Conservation (phyloP, 2,888 invertebrate species). For the Steinernema scapterisci region DNA sequence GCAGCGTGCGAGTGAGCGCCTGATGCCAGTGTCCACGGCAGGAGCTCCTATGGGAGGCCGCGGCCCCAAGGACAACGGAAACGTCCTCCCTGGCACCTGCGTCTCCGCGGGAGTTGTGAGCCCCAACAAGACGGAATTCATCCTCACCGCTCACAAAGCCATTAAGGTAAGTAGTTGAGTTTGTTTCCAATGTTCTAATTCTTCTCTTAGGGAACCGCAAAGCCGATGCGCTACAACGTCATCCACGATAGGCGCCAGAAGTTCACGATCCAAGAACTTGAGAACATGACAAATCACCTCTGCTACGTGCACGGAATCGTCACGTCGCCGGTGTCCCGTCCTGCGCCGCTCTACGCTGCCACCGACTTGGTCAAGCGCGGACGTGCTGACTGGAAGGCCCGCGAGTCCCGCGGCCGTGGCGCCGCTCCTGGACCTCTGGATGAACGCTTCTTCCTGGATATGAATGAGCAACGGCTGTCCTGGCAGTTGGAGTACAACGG, state of each 20-base stretch:
- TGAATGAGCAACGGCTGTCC: too few species aligned
- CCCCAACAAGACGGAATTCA: slow-evolving; percentile 46
- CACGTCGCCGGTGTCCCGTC: slow-evolving; percentile 42
- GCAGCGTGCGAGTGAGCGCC: slow-evolving; percentile 35
- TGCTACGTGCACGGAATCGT: slow-evolving; percentile 49
- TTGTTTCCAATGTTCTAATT: neutral
- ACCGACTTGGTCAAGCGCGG: slow-evolving; percentile 49
- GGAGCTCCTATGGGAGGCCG: too few species aligned
- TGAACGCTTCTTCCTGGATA: too few species aligned
- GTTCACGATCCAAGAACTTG: slow-evolving; percentile 34
- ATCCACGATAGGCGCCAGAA: slow-evolving; percentile 34
- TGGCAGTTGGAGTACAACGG: too few species aligned
- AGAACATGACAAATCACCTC: slow-evolving; percentile 38
- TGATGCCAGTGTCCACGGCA: slow-evolving; percentile 32
- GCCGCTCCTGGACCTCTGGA: neutral
- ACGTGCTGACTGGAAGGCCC: slow-evolving; percentile 46
- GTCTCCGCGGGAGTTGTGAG: slow-evolving; percentile 39
- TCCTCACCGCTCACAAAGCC: slow-evolving; percentile 45
- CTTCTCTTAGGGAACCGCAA: slow-evolving; percentile 47
- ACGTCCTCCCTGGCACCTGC: slow-evolving; percentile 43
- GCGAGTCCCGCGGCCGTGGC: slow-evolving; percentile 21
- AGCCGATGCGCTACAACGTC: slow-evolving; percentile 46
- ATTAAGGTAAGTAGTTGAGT: slow-evolving; percentile 39
- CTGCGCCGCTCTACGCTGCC: slow-evolving; percentile 48
- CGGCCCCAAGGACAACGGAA: slow-evolving; percentile 34